Conservation (phyloP, 2,888 invertebrate genomes). For the Zygaena filipendulae region DNA sequence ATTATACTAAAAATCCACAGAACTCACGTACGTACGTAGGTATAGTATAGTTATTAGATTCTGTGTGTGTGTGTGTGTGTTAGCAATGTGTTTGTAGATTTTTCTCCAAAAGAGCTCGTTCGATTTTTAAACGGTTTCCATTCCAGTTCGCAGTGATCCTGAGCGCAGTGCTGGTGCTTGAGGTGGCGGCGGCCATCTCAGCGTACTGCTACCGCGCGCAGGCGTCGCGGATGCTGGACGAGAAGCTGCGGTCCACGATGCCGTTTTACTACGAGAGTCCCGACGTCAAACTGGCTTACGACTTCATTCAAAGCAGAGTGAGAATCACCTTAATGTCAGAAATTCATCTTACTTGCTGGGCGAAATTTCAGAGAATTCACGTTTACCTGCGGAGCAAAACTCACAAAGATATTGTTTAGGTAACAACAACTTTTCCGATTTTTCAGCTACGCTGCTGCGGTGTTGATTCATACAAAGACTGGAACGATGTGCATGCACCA, state of each 20-base stretch:
- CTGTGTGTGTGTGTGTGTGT: neutral
- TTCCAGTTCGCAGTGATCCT: constrained; percentile 82
- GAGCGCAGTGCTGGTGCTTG: constrained; percentile 79
- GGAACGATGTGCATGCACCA: constrained; percentile 48
- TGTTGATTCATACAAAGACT: constrained; percentile 70
- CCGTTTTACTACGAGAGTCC: constrained; percentile 66
- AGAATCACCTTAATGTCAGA: too few species aligned
- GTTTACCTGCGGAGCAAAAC: too few species aligned
- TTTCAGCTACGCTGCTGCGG: constrained; percentile 77
- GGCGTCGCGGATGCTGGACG: constrained; percentile 63
- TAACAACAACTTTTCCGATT: too few species aligned
- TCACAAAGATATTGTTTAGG: too few species aligned
- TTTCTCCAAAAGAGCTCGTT: neutral
- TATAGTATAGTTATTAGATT: neutral
- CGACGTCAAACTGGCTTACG: constrained; percentile 74
- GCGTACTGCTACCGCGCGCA: constrained; percentile 77
- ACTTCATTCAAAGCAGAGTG: constrained; percentile 82
- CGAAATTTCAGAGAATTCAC: constrained; percentile 7
- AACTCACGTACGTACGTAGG: too few species aligned
- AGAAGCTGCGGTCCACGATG: constrained; percentile 72
- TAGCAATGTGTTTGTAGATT: neutral
- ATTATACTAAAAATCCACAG: too few species aligned
- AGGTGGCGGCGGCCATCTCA: constrained; percentile 84
- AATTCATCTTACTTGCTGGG: too few species aligned
- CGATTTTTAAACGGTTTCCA: too few species aligned